phyloP scores from a whole-genome alignment of 2,113 vertebrate genomes.

The Pteronura brasiliensis region DNA sequence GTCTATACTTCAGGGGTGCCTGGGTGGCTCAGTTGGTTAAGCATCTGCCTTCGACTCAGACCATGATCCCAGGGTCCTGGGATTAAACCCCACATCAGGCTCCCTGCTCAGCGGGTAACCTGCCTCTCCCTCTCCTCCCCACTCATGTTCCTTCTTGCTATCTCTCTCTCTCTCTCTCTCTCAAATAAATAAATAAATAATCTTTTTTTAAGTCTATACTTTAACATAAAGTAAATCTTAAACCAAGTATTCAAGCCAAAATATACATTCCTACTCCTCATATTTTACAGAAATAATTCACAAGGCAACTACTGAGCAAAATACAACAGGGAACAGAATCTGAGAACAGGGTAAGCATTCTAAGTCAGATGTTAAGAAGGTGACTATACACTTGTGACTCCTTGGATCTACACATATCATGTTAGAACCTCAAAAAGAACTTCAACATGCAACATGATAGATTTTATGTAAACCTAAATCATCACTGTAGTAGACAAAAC shows the following conservation, averaged over 20 bases:
- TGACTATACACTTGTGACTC: background rate
- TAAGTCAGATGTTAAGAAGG: background rate
- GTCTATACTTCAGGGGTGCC: background rate
- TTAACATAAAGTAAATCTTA: slow-evolving; percentile 5
- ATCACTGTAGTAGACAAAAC: background rate
- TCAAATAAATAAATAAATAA: too few species aligned
- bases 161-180: too few species aligned
- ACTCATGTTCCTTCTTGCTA: too few species aligned
- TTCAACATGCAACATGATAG: background rate
- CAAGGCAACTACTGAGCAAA: background rate
- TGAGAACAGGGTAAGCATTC: background rate
- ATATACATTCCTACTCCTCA: background rate
- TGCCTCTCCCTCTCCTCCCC: too few species aligned
- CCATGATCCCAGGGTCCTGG: too few species aligned
- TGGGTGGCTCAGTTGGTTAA: background rate
- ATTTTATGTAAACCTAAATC: background rate
- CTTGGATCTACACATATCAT: background rate
- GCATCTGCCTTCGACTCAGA: background rate
- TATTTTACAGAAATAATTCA: slow-evolving; percentile 42
- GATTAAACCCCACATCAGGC: too few species aligned
- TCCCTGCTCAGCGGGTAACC: too few species aligned
- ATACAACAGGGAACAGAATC: background rate
- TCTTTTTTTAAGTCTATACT: background rate
- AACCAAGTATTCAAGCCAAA: background rate
- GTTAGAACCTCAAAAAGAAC: background rate